Percentiles rank a stretch among this genome's conserved stretches.
phyloP scores from a whole-genome alignment of 2,113 vertebrate genomes.

The Kryptolebias marmoratus region DNA sequence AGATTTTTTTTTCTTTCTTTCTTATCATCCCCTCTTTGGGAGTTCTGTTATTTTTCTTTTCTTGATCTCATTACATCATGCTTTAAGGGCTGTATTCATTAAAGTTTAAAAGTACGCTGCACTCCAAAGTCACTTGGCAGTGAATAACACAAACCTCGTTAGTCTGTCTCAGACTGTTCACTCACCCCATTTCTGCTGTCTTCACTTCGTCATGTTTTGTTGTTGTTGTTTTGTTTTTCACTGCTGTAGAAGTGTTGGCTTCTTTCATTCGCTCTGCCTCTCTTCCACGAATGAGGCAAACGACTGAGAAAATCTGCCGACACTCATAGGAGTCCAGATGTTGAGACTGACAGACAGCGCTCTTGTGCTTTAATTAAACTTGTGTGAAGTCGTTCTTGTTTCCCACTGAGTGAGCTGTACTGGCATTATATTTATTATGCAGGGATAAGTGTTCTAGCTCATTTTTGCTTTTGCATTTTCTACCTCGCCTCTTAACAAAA shows the following conservation, averaged over 20 bases:
- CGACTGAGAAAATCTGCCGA: slow-evolving; percentile 56
- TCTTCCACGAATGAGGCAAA: slow-evolving; percentile 46
- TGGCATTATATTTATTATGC: slow-evolving; percentile 19
- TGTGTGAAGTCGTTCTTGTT: slow-evolving; percentile 57
- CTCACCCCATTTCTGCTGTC: slow-evolving; percentile 25
- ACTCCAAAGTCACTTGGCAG: slow-evolving; percentile 65
- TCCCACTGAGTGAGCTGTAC: slow-evolving; percentile 23
- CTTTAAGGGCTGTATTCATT: slow-evolving; percentile 77
- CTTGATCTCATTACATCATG: slow-evolving; percentile 79
- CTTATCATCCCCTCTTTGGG: slow-evolving; percentile 40
- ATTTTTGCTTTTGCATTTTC: slow-evolving; percentile 29
- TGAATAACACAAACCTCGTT: slow-evolving; percentile 66
- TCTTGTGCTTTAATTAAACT: slow-evolving; percentile 74
- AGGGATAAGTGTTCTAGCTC: slow-evolving; percentile 27
- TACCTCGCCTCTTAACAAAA: slow-evolving; percentile 12
- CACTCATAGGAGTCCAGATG: slow-evolving; percentile 68
- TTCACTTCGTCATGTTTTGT: slow-evolving; percentile 28
- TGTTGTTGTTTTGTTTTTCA: slow-evolving; percentile 15
- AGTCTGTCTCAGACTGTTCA: slow-evolving; percentile 47
- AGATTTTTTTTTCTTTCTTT: slow-evolving; percentile 53
- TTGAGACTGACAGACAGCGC: slow-evolving; percentile 63
- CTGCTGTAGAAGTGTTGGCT: slow-evolving; percentile 27
- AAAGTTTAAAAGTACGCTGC: slow-evolving; percentile 78
- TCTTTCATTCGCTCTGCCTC: slow-evolving; percentile 41
- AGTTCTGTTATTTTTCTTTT: slow-evolving; percentile 62